Base-by-base conservation (phyloP, 2,797 vertebrate genomes). In the Pangasius mekongensis region DNA sequence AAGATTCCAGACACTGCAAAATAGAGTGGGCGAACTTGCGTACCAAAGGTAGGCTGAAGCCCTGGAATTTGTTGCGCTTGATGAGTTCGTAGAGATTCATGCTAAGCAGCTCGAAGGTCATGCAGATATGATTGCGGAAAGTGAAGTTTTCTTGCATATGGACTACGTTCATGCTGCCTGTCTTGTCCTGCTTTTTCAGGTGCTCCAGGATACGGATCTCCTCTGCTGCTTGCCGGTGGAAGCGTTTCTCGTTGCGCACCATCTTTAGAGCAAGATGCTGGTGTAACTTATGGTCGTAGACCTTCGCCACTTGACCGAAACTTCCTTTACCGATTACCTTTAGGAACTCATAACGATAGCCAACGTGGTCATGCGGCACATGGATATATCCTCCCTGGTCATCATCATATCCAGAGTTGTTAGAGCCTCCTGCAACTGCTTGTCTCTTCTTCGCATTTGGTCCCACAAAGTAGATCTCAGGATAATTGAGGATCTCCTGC, bases 61-160 rank as follows among this genome's bases (percentile, higher is more conserved):
- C 98, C 94, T 99, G 98, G 91, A 99, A 99, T 93, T 99, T 99
- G 93, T 99, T 99, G 91, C 97, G 97, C 93, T 99, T 99, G 88
- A 99, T 99, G 18, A 99, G 97, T 93, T 99, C 98, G 0, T 99
- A 99, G 14, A 99, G 93, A 94, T 99, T 99, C 96, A 99, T 98
- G 93, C 97, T 99, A 86, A 99, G 94, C 91, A 99, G 94, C 91
- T 99, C 98, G 84, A 99, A 99, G 47, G 98, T 98, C 97, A 99
- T 99, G 91, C 98, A 99, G 88, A 99, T 98, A 90, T 99, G 98
- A 93, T 98, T 99, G 89, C 98, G 96, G 93, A 99, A 99, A 62
- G 98, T 99, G 95, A 99, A 99, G 93, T 98, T 98, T 33, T 99
- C 98, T 52, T 99, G 96, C 97, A 99, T 99, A 94, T 99, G 98